Conservation (phyloP, 1,140 invertebrate species). For the Listronotus bonariensis region DNA sequence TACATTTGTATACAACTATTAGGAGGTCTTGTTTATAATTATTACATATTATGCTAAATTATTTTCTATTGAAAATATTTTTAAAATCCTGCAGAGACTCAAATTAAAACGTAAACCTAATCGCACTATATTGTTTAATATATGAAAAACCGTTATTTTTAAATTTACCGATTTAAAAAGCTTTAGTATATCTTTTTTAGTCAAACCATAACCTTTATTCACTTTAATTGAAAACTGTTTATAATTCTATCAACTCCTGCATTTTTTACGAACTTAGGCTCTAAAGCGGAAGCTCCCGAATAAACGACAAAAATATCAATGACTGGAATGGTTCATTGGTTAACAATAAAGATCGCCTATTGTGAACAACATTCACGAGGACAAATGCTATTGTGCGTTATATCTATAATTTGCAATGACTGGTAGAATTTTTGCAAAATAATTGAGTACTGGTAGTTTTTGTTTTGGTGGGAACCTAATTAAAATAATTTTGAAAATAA, state of each 20-base stretch:
- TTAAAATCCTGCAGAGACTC: too few species aligned
- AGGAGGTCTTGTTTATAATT: too few species aligned
- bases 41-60: too few species aligned
- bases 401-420: neutral
- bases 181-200: too few species aligned
- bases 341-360: neutral
- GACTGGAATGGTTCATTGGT: neutral
- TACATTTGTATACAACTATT: too few species aligned
- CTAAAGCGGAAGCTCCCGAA: conserved; percentile 8
- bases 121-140: too few species aligned
- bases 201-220: too few species aligned
- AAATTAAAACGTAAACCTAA: too few species aligned
- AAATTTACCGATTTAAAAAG: too few species aligned
- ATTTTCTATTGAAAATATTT: too few species aligned
- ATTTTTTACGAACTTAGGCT: conserved; percentile 1
- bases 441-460: neutral
- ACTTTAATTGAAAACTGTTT: neutral
- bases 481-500: too few species aligned
- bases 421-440: neutral
- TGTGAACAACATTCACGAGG: conserved; percentile 1
- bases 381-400: conserved; percentile 4
- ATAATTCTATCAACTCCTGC: neutral
- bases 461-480: neutral
- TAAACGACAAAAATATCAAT: conserved; percentile 10
- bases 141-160: too few species aligned